A percentile compares a stretch with the other conserved stretches of the same genome.
These are phyloP conservation scores for Mythimna albipuncta DNA, from an alignment of 2,888 invertebrate genomes.

Conservation along the genomic window DNA sequence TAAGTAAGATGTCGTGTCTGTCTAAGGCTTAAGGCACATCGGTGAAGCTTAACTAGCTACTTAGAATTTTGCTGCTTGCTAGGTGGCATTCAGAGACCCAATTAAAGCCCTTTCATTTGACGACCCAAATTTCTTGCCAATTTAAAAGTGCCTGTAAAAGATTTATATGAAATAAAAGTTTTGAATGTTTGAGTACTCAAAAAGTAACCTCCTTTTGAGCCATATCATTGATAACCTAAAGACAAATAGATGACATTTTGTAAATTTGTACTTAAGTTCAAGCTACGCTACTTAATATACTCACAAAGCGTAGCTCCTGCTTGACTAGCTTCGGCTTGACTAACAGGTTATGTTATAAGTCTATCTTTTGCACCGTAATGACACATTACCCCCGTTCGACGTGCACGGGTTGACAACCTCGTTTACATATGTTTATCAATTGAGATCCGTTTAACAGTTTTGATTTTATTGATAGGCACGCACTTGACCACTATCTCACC, in stretches of 20 bases:
- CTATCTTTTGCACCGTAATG: slow-evolving; percentile 37
- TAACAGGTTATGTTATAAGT: slow-evolving; percentile 21
- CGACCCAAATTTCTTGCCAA: too few relatives aligned
- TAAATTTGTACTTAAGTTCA: too few relatives aligned
- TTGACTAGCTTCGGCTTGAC: background rate
- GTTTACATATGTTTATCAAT: slow-evolving; percentile 14
- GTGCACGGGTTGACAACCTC: slow-evolving; percentile 18
- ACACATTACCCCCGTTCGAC: slow-evolving; percentile 32
- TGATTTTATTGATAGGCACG: too few relatives aligned
- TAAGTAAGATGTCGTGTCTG: slow-evolving; percentile 11
- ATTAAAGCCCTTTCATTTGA: too few relatives aligned
- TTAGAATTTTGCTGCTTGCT: background rate
- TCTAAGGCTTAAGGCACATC: background rate
- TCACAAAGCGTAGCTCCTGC: background rate
- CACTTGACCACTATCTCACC: too few relatives aligned
- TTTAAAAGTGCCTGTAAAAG: too few relatives aligned
- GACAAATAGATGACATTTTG: too few relatives aligned
- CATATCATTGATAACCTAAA: too few relatives aligned
- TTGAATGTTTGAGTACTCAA: too few relatives aligned
- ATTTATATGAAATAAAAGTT: too few relatives aligned
- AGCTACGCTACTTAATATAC: background rate
- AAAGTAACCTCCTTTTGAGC: too few relatives aligned
- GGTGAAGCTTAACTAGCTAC: background rate
- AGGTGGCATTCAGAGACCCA: too few relatives aligned
- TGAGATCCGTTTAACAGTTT: background rate